Conservation (phyloP, 2,888 invertebrate species). For the Meteorus colon region DNA sequence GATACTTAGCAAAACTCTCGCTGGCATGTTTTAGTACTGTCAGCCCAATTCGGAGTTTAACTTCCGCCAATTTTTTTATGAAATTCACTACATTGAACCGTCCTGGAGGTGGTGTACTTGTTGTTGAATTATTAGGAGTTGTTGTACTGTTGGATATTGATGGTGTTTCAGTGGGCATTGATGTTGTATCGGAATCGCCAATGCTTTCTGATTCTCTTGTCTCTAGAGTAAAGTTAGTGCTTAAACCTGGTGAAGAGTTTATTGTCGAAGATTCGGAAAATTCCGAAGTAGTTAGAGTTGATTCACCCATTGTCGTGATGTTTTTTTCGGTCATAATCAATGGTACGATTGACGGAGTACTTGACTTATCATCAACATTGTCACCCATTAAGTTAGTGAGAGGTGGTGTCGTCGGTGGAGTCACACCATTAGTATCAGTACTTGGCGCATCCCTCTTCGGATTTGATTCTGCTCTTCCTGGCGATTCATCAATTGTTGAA, state of each 20-base stretch:
- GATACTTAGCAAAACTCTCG: slow-evolving; percentile 79
- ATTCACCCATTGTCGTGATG: neutral
- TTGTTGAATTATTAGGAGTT: neutral
- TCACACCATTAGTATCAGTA: no score
- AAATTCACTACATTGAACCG: slow-evolving; percentile 75
- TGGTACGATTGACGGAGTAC: neutral
- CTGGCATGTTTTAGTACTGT: slow-evolving; percentile 82
- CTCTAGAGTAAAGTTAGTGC: neutral
- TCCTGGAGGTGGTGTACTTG: slow-evolving; percentile 15
- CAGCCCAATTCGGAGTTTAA: slow-evolving; percentile 81
- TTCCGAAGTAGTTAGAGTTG: neutral
- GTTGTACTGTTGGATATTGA: neutral
- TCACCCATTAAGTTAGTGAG: no score
- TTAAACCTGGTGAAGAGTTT: neutral
- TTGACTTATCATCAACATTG: no score
- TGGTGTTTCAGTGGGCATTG: no score
- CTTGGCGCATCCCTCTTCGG: slow-evolving; percentile 28
- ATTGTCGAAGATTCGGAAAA: neutral
- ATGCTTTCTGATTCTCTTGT: neutral
- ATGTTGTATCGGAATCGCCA: neutral
- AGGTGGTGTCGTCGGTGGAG: no score
- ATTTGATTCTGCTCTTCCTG: neutral
- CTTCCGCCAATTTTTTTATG: slow-evolving; percentile 79
- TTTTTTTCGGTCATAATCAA: neutral
- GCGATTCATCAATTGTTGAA: slow-evolving; percentile 59